Conservation (phyloP, 2,797 vertebrate genomes). For the Clamator glandarius region DNA sequence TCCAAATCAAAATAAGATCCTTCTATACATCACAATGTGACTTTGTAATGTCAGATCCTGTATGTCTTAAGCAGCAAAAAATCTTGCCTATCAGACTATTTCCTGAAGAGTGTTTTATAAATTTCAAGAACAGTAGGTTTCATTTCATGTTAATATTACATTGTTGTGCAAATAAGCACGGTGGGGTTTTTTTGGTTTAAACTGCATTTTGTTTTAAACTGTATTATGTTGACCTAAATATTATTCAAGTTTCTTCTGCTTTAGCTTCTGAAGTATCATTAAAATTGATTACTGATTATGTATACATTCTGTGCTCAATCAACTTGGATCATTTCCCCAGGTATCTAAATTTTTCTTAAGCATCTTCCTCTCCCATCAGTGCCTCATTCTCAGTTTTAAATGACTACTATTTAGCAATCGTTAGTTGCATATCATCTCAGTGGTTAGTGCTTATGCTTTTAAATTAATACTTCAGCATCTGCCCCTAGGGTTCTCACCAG, state of each 20-base stretch:
- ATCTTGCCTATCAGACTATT: not conserved
- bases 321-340: not conserved
- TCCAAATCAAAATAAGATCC: not conserved
- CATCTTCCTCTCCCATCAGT: not conserved
- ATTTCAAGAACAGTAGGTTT: not conserved
- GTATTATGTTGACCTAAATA: not conserved
- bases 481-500: not conserved
- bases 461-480: slow-evolving; percentile 47
- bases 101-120: not conserved
- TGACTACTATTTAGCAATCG: slow-evolving; percentile 34
- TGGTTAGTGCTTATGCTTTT: slow-evolving; percentile 31
- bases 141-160: not conserved
- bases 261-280: not conserved
- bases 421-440: slow-evolving; percentile 46
- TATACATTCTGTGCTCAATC: not conserved
- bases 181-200: not conserved
- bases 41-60: not conserved
- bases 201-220: no score
- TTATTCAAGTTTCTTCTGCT: not conserved
- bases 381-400: slow-evolving; percentile 31
- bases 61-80: not conserved
- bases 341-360: slow-evolving; percentile 10
- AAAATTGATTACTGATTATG: not conserved
- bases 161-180: not conserved
- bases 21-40: not conserved